Conservation (phyloP, 2,797 vertebrate genomes). For the Enteromius afrohamiltoni region DNA sequence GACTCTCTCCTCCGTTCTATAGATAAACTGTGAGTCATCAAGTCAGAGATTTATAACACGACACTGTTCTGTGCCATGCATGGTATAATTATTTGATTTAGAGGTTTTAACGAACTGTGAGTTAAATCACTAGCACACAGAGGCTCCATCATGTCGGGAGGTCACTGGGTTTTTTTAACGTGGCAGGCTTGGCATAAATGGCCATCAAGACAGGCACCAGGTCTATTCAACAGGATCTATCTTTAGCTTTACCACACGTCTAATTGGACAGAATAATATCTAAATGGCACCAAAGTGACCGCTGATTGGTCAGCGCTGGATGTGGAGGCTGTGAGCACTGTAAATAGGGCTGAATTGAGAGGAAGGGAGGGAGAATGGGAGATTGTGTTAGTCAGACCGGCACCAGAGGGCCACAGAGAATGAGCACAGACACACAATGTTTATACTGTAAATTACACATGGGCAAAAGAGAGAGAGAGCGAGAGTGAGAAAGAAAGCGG, state of each 20-base stretch:
- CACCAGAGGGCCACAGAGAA: conserved; percentile 60
- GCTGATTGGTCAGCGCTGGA: conserved; percentile 54
- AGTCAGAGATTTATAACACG: not conserved
- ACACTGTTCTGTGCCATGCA: too few relatives aligned
- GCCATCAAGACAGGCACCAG: conserved; percentile 46
- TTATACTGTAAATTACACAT: conserved; percentile 65
- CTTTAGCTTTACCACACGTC: conserved; percentile 51
- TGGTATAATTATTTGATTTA: conserved; percentile 10
- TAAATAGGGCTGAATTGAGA: conserved; percentile 58
- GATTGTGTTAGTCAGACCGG: conserved; percentile 62
- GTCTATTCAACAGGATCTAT: conserved; percentile 53
- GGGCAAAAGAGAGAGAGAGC: conserved; percentile 45
- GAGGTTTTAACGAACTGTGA: not conserved
- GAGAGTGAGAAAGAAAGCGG: conserved; percentile 31
- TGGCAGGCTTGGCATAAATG: conserved; percentile 35
- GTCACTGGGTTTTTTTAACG: conserved; percentile 24
- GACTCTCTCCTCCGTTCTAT: not conserved
- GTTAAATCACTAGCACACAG: conserved; percentile 11
- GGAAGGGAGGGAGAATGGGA: conserved; percentile 55
- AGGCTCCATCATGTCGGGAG: conserved; percentile 2
- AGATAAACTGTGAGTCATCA: not conserved
- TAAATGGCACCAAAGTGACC: conserved; percentile 58
- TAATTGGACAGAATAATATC: conserved; percentile 55
- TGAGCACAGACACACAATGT: conserved; percentile 57
- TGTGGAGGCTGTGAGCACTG: conserved; percentile 47